These are phyloP conservation scores for Bubo bubo DNA, from an alignment of 2,113 vertebrate species.

Conservation along the genomic window DNA sequence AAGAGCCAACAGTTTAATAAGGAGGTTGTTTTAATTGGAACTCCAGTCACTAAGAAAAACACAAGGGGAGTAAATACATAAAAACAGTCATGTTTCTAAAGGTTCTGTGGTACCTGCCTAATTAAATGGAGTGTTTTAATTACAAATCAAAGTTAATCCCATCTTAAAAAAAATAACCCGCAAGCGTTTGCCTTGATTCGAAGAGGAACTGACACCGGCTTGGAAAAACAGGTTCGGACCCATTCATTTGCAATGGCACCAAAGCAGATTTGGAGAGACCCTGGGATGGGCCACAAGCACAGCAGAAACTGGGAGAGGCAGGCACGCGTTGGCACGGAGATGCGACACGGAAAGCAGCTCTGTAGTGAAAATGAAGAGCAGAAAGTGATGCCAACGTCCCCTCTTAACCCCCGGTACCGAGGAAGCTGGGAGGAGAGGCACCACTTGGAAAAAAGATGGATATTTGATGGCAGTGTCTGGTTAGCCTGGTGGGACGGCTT, in stretches of 20 bases:
- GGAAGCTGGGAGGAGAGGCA: background rate
- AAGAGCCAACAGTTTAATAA: background rate
- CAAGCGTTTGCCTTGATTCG: background rate
- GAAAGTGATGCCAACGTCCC: background rate
- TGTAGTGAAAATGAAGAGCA: rapidly evolving
- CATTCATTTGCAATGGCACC: background rate
- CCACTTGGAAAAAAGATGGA: background rate
- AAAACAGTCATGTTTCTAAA: slow-evolving; percentile 26
- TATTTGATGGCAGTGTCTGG: background rate
- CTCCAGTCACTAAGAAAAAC: background rate
- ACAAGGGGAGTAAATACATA: slow-evolving; percentile 25
- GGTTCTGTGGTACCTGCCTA: slow-evolving; percentile 1
- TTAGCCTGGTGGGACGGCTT: background rate
- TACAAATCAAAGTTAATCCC: background rate
- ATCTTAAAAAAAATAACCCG: background rate
- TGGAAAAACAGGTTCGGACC: background rate
- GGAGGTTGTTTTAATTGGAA: slow-evolving; percentile 22
- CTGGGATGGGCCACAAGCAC: rapidly evolving
- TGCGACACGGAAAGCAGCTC: background rate
- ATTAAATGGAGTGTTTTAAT: slow-evolving; percentile 46
- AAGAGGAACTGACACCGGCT: rapidly evolving
- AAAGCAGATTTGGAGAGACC: background rate
- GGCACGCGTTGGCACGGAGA: rapidly evolving
- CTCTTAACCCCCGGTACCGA: background rate
- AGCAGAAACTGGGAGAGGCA: rapidly evolving